Evolutionary conservation across 2,888 invertebrate genomes (phyloP).

Genomic region (Drosophila silvestris): DNA sequence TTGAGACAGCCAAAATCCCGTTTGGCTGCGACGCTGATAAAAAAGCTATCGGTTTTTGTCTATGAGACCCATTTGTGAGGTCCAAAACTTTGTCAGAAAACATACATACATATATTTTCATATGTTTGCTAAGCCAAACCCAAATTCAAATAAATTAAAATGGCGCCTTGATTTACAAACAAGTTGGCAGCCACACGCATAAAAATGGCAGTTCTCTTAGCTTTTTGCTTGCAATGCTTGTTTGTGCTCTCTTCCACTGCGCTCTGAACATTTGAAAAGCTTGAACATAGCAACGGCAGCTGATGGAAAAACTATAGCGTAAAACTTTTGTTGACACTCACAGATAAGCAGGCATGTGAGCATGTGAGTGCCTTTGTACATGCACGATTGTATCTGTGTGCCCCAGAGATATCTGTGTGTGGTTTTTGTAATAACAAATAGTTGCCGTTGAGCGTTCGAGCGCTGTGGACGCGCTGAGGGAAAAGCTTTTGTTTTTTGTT

Average conservation of each 20-base stretch:
- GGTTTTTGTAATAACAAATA: constrained; percentile 57
- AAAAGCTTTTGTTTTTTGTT: constrained; percentile 40
- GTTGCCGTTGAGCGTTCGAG: constrained; percentile 66
- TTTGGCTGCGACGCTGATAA: constrained; percentile 38
- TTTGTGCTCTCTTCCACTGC: not conserved
- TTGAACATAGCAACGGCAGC: constrained; percentile 43
- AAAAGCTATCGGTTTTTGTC: constrained; percentile 34
- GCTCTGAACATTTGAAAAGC: constrained; percentile 32
- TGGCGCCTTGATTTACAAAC: constrained; percentile 41
- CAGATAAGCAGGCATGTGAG: constrained; percentile 12
- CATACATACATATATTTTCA: constrained; percentile 58
- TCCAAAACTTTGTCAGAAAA: constrained; percentile 40
- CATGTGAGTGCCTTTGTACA: not conserved
- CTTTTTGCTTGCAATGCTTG: constrained; percentile 2
- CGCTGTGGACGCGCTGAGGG: constrained; percentile 54
- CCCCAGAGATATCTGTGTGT: constrained; percentile 24
- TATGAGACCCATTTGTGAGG: constrained; percentile 28
- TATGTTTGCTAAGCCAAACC: constrained; percentile 49
- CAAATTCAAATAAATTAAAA: constrained; percentile 56
- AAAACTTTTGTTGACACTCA: constrained; percentile 65
- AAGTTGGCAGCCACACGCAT: constrained; percentile 43
- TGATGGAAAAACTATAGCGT: constrained; percentile 11
- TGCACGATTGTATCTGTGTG: constrained; percentile 5
- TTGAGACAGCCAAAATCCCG: constrained; percentile 45
- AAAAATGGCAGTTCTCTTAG: constrained; percentile 6